Evolutionary conservation across 2,888 invertebrate genomes (phyloP), one percentile per base, ranked within the genome.

Genomic region (Limulus polyphemus): DNA sequence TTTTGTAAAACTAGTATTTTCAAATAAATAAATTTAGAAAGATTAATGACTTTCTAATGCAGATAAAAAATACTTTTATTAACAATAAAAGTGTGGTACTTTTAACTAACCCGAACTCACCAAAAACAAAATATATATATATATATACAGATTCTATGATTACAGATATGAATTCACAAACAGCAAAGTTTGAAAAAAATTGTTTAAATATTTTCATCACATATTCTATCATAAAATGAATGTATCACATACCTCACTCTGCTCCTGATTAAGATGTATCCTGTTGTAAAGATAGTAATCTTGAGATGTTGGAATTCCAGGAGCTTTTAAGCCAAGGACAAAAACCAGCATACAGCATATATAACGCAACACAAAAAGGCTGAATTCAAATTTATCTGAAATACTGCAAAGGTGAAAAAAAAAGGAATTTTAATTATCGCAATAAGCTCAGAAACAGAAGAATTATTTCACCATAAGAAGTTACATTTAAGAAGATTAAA

Each of bases 301-400:
- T 65, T 80, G 79, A 68, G 81, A 81, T 65, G 81, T 80, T 77
- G 82, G 81, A 58, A 90, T 84, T 49, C 91, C 92, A 0, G 93
- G 92, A 14, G 92, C 92, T 74, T 85, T 86, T 69, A 93, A 78
- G 9, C 92, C 92, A 59, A 97, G 79, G 10, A 88, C 80, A 76
- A 95, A 93, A 71, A 94, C 84, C 11, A 85, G 73, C 72, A 89
- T 80, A 62, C 86, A 87, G 57, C 84, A 83, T 9, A 87, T 77
- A 73, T 90, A 94, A 49, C 93, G 84, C 5, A 86, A 79, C 10
- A 90, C 83, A 77, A 94, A 97, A 14, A 95, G 76, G 10, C 83
- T 81, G 86, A 95, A 90, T 78, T 93, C 91, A 60, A 91, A 79
- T 72, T 86, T 82, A 76, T 94, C 91, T 10, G 68, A 67, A 11